Percentiles rank a stretch among this genome's conserved stretches.
Evolutionary conservation across 2,113 vertebrate genomes (phyloP).

Genomic region (Lepidothrix coronata): DNA sequence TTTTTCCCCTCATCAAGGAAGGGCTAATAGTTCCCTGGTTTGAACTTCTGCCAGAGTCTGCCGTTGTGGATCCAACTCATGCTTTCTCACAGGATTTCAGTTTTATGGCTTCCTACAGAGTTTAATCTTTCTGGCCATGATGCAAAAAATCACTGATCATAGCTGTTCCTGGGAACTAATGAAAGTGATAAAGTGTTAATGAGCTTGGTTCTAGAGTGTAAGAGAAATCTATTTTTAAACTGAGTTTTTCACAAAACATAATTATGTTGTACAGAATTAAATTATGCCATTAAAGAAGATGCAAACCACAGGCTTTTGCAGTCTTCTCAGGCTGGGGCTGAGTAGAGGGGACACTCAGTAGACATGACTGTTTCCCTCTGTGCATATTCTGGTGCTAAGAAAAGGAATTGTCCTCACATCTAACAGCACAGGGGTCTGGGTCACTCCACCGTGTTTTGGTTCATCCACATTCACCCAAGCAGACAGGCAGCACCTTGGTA

Average conservation of each 20-base stretch:
- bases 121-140: neutral
- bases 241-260: neutral
- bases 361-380: neutral
- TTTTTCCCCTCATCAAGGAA: neutral
- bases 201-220: neutral
- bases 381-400: neutral
- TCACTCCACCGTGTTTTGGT: neutral
- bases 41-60: neutral
- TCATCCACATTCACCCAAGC: neutral
- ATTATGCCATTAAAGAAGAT: neutral
- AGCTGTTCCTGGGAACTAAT: neutral
- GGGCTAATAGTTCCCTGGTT: neutral
- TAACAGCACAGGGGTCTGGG: neutral
- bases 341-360: rapidly evolving
- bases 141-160: slow-evolving; percentile 3
- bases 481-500: neutral
- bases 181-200: slow-evolving; percentile 1
- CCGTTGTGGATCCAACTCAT: neutral
- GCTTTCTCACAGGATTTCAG: neutral
- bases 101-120: slow-evolving; percentile 5
- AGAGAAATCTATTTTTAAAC: slow-evolving; percentile 3
- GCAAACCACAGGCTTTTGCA: neutral
- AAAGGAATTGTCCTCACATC: neutral
- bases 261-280: neutral
- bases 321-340: neutral